phyloP scores from a whole-genome alignment of 2,113 vertebrate genomes.

The Columbina picui region DNA sequence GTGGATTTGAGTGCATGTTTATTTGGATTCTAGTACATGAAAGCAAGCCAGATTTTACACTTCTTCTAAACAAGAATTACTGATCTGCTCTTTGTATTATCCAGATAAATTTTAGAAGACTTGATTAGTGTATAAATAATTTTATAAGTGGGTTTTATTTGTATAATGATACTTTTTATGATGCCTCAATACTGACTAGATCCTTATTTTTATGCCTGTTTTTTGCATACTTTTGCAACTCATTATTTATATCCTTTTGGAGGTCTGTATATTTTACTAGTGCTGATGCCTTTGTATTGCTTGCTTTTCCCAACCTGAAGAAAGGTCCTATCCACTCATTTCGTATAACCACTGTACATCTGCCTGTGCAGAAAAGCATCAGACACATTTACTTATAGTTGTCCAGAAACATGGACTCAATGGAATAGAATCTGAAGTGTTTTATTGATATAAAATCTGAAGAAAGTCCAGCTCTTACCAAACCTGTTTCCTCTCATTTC shows the following conservation, averaged over 20 bases:
- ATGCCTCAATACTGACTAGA: not conserved
- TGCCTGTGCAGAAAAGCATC: not conserved
- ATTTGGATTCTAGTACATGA: not conserved
- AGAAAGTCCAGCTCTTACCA: not conserved
- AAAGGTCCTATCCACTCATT: not conserved
- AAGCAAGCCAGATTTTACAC: not conserved
- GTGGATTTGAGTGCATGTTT: not conserved
- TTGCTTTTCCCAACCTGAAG: not conserved
- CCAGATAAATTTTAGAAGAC: not conserved
- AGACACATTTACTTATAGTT: not conserved
- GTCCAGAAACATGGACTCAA: not conserved
- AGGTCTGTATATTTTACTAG: not conserved
- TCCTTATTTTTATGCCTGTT: not conserved
- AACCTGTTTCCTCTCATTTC: not conserved
- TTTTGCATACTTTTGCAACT: not conserved
- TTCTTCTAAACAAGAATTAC: not conserved
- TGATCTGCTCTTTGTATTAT: not conserved
- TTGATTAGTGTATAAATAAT: not conserved
- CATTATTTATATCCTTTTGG: not conserved
- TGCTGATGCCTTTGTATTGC: not conserved
- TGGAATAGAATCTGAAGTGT: not conserved
- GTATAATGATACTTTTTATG: not conserved
- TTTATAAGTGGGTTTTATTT: not conserved
- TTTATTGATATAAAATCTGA: not conserved
- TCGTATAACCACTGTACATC: not conserved